Base-by-base conservation (phyloP, 2,797 vertebrate species). In the Lacerta bilineata region DNA sequence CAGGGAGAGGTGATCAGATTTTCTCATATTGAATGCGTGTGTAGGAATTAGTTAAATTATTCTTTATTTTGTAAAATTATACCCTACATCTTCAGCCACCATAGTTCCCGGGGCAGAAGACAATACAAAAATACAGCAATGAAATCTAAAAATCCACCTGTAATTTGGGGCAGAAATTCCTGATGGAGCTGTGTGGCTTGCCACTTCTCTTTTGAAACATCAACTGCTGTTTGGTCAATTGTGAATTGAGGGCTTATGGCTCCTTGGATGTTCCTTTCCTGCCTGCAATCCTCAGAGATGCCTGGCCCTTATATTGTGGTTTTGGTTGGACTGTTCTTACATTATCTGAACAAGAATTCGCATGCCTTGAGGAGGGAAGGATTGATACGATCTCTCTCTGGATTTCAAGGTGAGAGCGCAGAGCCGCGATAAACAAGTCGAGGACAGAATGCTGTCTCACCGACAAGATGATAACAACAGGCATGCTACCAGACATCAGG, bases 401-500 rank as follows among this genome's bases (percentile, higher is more conserved):
- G 95, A 93, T 94, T 92, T 94, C 89, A 97, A 99, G 99, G 98
- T 99, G 75, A 98, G 99, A 97, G 99, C 98, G 2, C 96, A 98
- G 94, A 99, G 98, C 88, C 98, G 99, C 29, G 99, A 99, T 93
- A 99, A 99, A 95, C 98, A 99, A 96, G 98, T 99, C 39, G 99
- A 99, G 92, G 99, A 99, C 87, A 88, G 98, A 80, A 98, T 98
- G 95, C 89, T 98, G 94, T 97, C 97, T 8, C 99, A 99, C 92
- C 96, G 95, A 39, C 98, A 98, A 95, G 99, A 99, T 55, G 99
- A 99, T 95, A 98, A 97, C 93, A 98, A 97, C 88, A 97, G 99
- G 88, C 99, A 99, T 2, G 98, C 98, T 87, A 99, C 99, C 86
- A 98, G 99, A 72, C 98, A 99, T 96, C 99, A 99, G 98, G 99